Conservation (phyloP, 2,797 vertebrate genomes). For the Rallus crepitans region DNA sequence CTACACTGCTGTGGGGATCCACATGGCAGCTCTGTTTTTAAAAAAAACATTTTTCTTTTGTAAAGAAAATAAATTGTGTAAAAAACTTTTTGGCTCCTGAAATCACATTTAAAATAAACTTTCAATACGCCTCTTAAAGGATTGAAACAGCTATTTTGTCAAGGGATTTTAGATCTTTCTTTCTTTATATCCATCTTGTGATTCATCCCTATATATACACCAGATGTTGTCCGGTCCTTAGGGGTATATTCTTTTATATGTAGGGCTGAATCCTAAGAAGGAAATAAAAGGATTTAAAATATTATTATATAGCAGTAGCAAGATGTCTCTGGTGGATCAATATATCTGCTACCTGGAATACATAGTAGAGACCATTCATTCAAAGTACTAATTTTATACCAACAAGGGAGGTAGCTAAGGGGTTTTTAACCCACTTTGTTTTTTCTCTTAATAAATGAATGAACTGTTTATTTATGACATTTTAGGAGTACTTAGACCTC, state of each 20-base stretch:
- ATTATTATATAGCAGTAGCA: constrained; percentile 8
- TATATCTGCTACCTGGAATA: neutral
- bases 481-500: neutral
- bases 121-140: constrained; percentile 71
- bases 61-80: constrained; percentile 74
- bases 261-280: constrained; percentile 45
- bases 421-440: neutral
- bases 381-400: neutral
- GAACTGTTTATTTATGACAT: neutral
- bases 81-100: constrained; percentile 71
- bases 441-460: neutral
- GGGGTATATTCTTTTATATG: constrained; percentile 47
- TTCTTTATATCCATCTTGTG: constrained; percentile 66
- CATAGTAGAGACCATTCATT: neutral
- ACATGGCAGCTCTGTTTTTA: constrained; percentile 70
- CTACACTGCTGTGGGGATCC: constrained; percentile 72
- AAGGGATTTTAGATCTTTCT: constrained; percentile 68
- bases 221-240: constrained; percentile 64
- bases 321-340: constrained; percentile 22
- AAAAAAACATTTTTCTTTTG: constrained; percentile 65
- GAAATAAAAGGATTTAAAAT: constrained; percentile 56
- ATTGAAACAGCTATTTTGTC: constrained; percentile 64
- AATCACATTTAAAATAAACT: constrained; percentile 78
- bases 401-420: neutral
- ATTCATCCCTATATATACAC: constrained; percentile 52